A percentile compares a stretch with the other conserved stretches of the same genome.
These are phyloP conservation scores for Lepidotrigona ventralis DNA, from an alignment of 1,140 invertebrate genomes.

Conservation along the genomic window DNA sequence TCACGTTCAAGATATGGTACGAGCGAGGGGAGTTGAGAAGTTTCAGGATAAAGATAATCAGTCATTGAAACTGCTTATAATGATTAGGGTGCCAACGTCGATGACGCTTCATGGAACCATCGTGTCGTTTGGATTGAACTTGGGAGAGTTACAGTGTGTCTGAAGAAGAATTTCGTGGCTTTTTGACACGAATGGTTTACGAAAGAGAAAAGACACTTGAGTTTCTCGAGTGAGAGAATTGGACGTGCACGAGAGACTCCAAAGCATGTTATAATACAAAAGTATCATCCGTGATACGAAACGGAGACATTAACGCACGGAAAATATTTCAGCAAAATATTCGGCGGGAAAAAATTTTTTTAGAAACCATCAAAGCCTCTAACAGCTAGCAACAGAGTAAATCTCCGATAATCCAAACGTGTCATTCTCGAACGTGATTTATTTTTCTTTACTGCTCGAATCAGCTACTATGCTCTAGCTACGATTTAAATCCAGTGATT, in stretches of 20 bases:
- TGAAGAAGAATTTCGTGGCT: no score
- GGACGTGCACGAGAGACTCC: not conserved
- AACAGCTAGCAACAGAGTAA: not conserved
- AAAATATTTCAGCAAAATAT: not conserved
- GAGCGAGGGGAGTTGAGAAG: not conserved
- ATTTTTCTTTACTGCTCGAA: not conserved
- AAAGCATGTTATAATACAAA: no score
- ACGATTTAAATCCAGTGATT: not conserved
- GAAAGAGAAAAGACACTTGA: not conserved
- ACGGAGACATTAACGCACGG: not conserved
- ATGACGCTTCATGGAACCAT: not conserved
- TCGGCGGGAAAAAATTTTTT: not conserved
- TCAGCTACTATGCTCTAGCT: not conserved
- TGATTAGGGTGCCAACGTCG: not conserved
- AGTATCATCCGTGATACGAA: not conserved
- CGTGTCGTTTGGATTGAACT: not conserved
- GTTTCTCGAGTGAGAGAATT: not conserved
- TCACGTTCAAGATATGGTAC: conserved; percentile 5
- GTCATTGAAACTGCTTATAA: not conserved
- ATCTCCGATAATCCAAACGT: conserved; percentile 18
- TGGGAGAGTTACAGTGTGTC: not conserved
- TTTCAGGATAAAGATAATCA: not conserved
- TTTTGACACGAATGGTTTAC: not conserved
- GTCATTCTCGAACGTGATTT: conserved; percentile 9
- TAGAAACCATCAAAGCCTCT: not conserved